Conservation (phyloP, 2,888 invertebrate species). For the Platycnemis pennipes region DNA sequence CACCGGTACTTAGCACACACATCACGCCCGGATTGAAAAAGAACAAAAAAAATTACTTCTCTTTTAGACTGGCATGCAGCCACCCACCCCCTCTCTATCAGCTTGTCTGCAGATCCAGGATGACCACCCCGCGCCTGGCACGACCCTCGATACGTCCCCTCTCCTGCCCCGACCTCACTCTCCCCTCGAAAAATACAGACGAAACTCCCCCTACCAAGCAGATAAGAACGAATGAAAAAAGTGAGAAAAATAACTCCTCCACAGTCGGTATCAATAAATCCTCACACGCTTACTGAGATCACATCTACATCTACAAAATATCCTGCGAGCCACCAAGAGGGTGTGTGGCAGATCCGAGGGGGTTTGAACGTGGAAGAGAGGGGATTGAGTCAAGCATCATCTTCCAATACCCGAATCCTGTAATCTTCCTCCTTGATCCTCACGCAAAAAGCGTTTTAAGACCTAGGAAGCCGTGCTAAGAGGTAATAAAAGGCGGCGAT, state of each 20-base stretch:
- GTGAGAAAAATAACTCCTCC: not conserved
- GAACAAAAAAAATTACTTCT: not conserved
- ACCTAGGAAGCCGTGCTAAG: too few species aligned
- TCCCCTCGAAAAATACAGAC: not conserved
- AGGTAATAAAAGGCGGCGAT: too few species aligned
- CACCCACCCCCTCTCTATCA: not conserved
- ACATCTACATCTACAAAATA: not conserved
- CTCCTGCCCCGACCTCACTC: not conserved
- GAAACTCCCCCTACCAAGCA: not conserved
- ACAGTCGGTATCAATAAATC: constrained; percentile 35
- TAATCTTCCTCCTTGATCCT: too few species aligned
- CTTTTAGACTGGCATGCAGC: not conserved
- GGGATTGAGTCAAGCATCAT: too few species aligned
- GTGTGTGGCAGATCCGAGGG: not conserved
- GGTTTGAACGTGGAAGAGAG: not conserved
- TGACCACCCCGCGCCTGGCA: constrained; percentile 56
- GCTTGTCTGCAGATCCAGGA: constrained; percentile 33
- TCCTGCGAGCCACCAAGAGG: not conserved
- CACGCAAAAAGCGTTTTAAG: too few species aligned
- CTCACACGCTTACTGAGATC: not conserved
- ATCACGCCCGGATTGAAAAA: not conserved
- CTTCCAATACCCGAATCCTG: too few species aligned
- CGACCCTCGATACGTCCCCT: not conserved
- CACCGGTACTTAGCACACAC: not conserved
- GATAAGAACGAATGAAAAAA: not conserved